Evolutionary conservation across 2,797 vertebrate species (phyloP), one percentile per base, ranked within the genome.

Genomic region (Pyrocephalus nanus): DNA sequence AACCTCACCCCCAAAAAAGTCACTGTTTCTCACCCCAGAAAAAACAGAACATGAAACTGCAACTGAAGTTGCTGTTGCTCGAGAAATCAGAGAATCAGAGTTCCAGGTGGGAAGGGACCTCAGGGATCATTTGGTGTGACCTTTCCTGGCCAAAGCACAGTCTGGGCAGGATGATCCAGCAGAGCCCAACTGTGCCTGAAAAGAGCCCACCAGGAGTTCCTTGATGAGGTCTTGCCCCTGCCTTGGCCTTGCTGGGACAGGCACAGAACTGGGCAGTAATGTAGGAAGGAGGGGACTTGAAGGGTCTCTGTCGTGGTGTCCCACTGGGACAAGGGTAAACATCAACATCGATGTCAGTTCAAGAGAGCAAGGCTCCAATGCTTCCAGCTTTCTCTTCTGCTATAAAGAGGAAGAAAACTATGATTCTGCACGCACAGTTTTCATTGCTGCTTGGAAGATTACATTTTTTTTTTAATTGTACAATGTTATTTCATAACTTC

Each of bases 181-280:
- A 25, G 51, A n/a, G 26, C 45, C 29, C 30, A 21, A 45, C 36
- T 48, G 57, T 26, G 4, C 38, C 47, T 17, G n/a, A 3, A 15
- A 11, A 14, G 4, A 40, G 12, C 26, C 27, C n/a, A 11, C 2
- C 15, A 4, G 21, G 64, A 9, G 29, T 25, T 54, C 19, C 34
- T 22, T 30, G 54, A 15, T 21, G 53, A 38, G 38, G 5, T 3
- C 26, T 34, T 14, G 43, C 53, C 42, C 29, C 47, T 0, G 0
- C 36, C 19, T 11, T 13, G 36, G 21, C 47, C 86, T 22, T 26
- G 34, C 55, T 55, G 66, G 71, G 48, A 16, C 11, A 2, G 48
- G 15, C 29, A 26, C 48, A 12, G 3, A 12, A 2, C 2, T 5
- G 6, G 11, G 43, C 20, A 11, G 9, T 6, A 7, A 9, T 0